Percentiles rank a stretch among this genome's conserved stretches.
These are phyloP conservation scores for Crematogaster levior DNA, from an alignment of 2,888 invertebrate genomes.

Conservation along the genomic window DNA sequence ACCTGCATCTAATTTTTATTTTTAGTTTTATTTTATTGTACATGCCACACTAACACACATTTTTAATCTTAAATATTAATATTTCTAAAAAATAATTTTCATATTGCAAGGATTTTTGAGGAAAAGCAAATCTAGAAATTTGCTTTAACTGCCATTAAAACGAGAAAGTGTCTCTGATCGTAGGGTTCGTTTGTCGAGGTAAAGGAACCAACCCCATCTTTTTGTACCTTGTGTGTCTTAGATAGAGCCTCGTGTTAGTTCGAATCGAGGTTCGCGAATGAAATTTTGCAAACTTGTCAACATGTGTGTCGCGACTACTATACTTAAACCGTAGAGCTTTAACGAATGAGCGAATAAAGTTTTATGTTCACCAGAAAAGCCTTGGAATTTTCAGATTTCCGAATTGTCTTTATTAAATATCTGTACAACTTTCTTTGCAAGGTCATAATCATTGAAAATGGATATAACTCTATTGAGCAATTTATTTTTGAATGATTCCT, in stretches of 20 bases:
- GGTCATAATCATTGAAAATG: background rate
- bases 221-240: constrained; percentile 67
- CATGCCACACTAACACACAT: background rate
- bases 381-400: background rate
- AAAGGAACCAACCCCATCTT: constrained; percentile 53
- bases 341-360: constrained; percentile 74
- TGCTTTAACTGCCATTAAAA: constrained; percentile 39
- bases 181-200: constrained; percentile 52
- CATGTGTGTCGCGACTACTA: constrained; percentile 68
- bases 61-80: background rate
- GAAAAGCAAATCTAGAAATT: background rate
- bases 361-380: constrained; percentile 76
- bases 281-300: constrained; percentile 75
- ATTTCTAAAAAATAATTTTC: background rate
- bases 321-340: constrained; percentile 74
- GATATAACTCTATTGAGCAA: background rate
- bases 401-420: background rate
- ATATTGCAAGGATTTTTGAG: background rate
- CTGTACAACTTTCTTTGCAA: background rate
- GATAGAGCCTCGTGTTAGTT: constrained; percentile 62
- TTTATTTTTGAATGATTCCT: background rate
- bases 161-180: constrained; percentile 55
- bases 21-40: background rate
- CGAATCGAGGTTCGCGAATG: constrained; percentile 54
- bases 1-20: background rate